Percentiles rank a stretch among this genome's conserved stretches.
Conservation (phyloP, 2,888 invertebrate species). For the Cartodere bifasciata region DNA sequence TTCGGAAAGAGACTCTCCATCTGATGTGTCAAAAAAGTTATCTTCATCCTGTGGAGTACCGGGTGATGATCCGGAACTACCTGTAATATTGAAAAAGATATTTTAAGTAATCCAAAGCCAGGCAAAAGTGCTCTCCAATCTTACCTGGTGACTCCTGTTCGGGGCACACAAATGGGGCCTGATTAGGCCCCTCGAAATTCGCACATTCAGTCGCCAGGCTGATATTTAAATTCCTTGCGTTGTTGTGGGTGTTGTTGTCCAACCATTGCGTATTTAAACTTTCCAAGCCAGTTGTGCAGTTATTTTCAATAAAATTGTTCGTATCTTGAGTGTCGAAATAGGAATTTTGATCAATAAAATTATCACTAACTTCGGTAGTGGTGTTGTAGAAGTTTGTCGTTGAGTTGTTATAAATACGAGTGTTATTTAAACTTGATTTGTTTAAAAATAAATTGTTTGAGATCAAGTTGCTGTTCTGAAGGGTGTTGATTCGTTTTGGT, state of each 20-base stretch:
- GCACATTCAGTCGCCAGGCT: constrained; percentile 34
- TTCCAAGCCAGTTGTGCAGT: constrained; percentile 10
- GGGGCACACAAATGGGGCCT: no score
- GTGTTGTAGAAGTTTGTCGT: constrained; percentile 14
- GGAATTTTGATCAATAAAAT: constrained; percentile 4
- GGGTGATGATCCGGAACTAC: constrained; percentile 33
- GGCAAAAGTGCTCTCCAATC: constrained; percentile 8
- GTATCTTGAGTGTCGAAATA: constrained; percentile 4
- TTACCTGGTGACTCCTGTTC: no score
- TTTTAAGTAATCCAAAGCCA: not conserved
- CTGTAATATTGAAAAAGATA: not conserved
- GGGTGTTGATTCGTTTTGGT: constrained; percentile 33
- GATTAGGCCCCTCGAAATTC: no score
- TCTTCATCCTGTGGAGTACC: constrained; percentile 40
- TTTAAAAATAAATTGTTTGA: no score
- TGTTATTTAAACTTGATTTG: no score
- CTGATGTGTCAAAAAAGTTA: constrained; percentile 43
- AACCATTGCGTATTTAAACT: constrained; percentile 32
- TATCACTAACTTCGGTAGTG: constrained; percentile 9
- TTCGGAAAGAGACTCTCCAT: constrained; percentile 34
- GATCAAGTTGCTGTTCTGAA: constrained; percentile 31
- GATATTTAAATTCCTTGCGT: constrained; percentile 25
- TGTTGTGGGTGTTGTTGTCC: constrained; percentile 28
- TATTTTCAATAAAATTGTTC: constrained; percentile 9
- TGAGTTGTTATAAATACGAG: constrained; percentile 18